phyloP scores from a whole-genome alignment of 2,888 invertebrate species.

The Iselma pallidipennis region DNA sequence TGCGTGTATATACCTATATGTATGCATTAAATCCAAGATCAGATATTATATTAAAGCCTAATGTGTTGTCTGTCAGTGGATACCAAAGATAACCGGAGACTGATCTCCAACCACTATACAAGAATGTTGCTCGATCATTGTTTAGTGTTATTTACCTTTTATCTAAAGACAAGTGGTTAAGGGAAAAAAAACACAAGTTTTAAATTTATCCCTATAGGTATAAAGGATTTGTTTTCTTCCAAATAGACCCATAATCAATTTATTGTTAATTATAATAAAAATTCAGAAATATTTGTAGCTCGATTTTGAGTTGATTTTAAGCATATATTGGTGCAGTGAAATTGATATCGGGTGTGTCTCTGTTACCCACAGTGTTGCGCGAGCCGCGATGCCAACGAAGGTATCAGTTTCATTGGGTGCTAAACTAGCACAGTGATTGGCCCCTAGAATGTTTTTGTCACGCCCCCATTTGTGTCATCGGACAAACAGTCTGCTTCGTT shows the following conservation, averaged over 20 bases:
- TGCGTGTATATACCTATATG: no score
- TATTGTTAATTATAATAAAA: no score
- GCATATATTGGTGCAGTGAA: background rate
- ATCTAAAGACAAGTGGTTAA: no score
- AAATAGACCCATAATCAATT: no score
- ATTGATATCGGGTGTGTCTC: conserved; percentile 25
- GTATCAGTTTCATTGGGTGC: conserved; percentile 57
- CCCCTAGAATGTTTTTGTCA: conserved; percentile 45
- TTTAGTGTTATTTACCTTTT: conserved; percentile 25
- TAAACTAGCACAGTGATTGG: conserved; percentile 48
- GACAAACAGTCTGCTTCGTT: conserved; percentile 28
- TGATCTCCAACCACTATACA: conserved; percentile 10
- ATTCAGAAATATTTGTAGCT: no score
- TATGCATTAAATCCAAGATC: conserved; percentile 30
- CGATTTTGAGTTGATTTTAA: background rate
- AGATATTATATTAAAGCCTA: conserved; percentile 35
- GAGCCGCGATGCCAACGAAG: conserved; percentile 48
- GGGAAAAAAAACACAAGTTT: no score
- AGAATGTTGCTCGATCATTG: conserved; percentile 24
- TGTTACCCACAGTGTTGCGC: conserved; percentile 30
- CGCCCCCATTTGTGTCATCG: conserved; percentile 47
- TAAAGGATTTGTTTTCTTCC: no score
- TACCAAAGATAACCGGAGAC: conserved; percentile 29
- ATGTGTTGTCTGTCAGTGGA: conserved; percentile 37
- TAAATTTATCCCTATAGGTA: no score